Conservation (phyloP, 2,888 invertebrate species). For the Aradus depressus region DNA sequence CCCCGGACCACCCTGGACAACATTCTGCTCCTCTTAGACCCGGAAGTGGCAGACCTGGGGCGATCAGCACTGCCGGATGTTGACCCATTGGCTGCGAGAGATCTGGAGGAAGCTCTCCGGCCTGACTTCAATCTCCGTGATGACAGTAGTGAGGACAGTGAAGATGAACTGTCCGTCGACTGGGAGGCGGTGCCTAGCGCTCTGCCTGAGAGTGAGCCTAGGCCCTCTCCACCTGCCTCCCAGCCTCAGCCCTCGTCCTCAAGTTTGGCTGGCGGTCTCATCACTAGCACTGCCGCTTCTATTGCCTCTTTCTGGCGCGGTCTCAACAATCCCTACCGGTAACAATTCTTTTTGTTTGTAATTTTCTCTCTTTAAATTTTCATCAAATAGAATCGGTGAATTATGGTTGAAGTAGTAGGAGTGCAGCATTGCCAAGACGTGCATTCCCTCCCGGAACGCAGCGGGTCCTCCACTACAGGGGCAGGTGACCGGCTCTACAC, state of each 20-base stretch:
- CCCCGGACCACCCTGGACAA: constrained; percentile 62
- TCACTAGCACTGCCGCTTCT: constrained; percentile 72
- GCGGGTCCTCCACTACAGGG: no score
- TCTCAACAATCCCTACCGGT: no score
- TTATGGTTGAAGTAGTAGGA: no score
- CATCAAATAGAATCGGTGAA: no score
- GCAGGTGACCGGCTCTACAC: no score
- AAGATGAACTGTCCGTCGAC: constrained; percentile 46
- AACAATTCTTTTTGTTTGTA: no score
- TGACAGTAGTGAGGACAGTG: constrained; percentile 53
- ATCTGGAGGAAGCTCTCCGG: constrained; percentile 50
- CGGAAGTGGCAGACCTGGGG: constrained; percentile 60
- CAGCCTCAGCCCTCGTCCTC: constrained; percentile 29
- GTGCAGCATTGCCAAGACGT: no score
- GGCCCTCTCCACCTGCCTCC: constrained; percentile 13
- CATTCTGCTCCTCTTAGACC: constrained; percentile 55
- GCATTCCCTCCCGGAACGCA: no score
- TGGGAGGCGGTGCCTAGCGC: constrained; percentile 51
- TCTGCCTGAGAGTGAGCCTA: constrained; percentile 32
- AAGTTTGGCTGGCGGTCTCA: constrained; percentile 59
- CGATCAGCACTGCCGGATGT: constrained; percentile 54
- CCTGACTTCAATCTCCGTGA: constrained; percentile 45
- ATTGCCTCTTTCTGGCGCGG: constrained; percentile 47
- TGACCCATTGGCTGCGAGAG: constrained; percentile 43
- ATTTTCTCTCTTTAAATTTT: no score